Percentiles rank a stretch among this genome's conserved stretches.
phyloP scores from a whole-genome alignment of 1,140 invertebrate genomes.

The Bombus pyrosoma region DNA sequence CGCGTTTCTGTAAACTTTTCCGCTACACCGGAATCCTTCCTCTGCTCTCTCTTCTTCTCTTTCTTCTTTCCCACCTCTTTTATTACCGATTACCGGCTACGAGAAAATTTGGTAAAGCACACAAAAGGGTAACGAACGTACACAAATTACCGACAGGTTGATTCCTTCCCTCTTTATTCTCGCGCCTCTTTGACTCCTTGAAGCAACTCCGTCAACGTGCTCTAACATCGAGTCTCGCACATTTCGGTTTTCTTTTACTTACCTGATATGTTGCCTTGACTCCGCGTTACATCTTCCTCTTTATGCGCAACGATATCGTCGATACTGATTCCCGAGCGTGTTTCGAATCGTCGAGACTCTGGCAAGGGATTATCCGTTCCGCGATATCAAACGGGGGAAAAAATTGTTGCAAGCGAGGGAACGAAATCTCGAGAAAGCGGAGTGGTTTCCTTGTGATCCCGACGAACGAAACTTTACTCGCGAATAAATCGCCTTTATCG shows the following conservation, averaged over 20 bases:
- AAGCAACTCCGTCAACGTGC: neutral
- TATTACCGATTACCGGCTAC: neutral
- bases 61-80: neutral
- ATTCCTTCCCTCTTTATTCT: neutral
- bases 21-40: neutral
- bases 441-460: constrained; percentile 37
- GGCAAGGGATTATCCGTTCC: constrained; percentile 51
- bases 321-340: constrained; percentile 59
- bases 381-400: constrained; percentile 37
- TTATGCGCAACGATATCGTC: constrained; percentile 55
- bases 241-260: constrained; percentile 7
- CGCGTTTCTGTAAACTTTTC: constrained; percentile 23
- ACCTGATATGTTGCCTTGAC: neutral
- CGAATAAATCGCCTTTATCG: constrained; percentile 39
- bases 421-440: neutral
- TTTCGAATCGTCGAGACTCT: constrained; percentile 56
- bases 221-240: neutral
- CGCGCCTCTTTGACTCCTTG: neutral
- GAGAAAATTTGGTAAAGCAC: constrained; percentile 17
- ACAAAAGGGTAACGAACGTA: neutral
- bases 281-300: constrained; percentile 24
- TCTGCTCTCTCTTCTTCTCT: neutral
- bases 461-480: constrained; percentile 12
- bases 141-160: neutral
- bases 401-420: neutral